Evolutionary conservation across 2,888 invertebrate species (phyloP).

Genomic region (Dysmachus trigonus): DNA sequence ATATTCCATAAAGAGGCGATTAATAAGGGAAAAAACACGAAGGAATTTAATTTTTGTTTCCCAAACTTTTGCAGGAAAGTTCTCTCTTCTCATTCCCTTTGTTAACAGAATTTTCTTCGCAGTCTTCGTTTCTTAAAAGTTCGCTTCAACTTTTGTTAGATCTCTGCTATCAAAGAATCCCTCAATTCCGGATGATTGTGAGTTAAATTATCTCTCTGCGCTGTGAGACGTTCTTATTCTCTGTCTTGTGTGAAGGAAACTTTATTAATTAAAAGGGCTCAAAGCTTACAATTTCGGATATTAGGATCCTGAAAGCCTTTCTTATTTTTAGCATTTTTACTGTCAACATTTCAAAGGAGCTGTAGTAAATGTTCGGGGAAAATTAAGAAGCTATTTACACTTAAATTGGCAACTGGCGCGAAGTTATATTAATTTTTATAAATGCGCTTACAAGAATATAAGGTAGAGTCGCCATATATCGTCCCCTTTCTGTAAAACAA

Average conservation of each 20-base stretch:
- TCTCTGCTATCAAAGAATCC: constrained; percentile 31
- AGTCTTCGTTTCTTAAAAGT: constrained; percentile 6
- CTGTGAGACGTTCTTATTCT: not conserved
- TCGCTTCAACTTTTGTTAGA: not conserved
- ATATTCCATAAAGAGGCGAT: constrained; percentile 3
- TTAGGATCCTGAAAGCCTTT: not conserved
- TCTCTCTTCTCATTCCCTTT: not conserved
- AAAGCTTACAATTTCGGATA: not conserved
- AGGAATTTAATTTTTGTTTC: constrained; percentile 30
- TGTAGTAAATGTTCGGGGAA: not conserved
- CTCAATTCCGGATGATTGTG: not conserved
- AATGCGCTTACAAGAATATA: no score
- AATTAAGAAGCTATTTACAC: not conserved
- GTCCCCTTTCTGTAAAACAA: no score
- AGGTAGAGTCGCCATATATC: no score
- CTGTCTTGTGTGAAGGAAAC: constrained; percentile 33
- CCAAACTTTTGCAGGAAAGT: not conserved
- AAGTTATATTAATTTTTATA: not conserved
- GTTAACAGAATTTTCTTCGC: not conserved
- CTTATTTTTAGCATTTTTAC: not conserved
- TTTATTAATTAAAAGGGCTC: constrained; percentile 41
- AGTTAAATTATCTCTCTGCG: not conserved
- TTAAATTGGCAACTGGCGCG: not conserved
- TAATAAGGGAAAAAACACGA: constrained; percentile 12
- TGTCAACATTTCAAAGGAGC: not conserved